Percentiles rank a stretch among this genome's conserved stretches.
Conservation (phyloP, 2,113 vertebrate genomes). For the Vulpes ferrilata region DNA sequence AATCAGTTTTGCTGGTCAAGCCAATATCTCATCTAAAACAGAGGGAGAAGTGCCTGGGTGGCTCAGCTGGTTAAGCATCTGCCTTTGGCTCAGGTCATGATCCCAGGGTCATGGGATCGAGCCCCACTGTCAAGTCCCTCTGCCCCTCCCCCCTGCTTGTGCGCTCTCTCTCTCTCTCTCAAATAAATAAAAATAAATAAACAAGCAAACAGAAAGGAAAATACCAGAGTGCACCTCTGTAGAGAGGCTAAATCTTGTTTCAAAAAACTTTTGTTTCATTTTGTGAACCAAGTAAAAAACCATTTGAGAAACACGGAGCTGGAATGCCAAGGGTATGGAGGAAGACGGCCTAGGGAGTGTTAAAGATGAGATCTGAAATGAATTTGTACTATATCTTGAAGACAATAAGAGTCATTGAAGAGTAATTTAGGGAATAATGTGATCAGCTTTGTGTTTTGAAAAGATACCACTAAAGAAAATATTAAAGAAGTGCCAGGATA, state of each 20-base stretch:
- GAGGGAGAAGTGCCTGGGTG: background rate
- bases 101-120: too few relatives aligned
- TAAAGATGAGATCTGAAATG: background rate
- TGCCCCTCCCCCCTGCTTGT: too few relatives aligned
- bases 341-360: background rate
- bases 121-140: too few relatives aligned
- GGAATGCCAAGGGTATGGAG: background rate
- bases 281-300: conserved; percentile 5
- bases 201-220: conserved; percentile 13
- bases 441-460: background rate
- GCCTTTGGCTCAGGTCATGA: too few relatives aligned
- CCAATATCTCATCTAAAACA: conserved; percentile 25
- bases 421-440: background rate
- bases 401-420: background rate
- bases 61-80: too few relatives aligned
- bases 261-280: background rate
- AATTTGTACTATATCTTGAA: background rate
- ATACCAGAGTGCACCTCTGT: background rate
- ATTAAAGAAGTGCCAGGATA: background rate
- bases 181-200: too few relatives aligned
- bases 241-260: conserved; percentile 13
- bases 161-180: too few relatives aligned
- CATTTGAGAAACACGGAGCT: background rate
- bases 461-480: background rate
- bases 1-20: background rate